These are phyloP conservation scores for Muntiacus muntjak DNA, from an alignment of 2,113 vertebrate species.

Conservation along the genomic window DNA sequence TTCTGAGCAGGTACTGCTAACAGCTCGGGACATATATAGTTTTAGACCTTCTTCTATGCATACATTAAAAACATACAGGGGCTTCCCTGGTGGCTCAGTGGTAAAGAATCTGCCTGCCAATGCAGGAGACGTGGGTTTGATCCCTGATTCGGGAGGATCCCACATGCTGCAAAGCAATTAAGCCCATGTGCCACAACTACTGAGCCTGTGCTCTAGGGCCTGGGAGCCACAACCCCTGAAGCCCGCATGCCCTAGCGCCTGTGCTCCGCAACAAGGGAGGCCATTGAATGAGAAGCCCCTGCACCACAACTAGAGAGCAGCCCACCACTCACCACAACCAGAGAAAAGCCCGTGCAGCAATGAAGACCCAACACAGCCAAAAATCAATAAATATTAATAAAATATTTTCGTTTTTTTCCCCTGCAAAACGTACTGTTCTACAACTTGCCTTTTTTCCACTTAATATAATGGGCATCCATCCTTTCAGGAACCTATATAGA, in stretches of 20 bases:
- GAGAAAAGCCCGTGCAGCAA: not conserved
- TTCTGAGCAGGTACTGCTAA: not conserved
- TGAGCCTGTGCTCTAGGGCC: not conserved
- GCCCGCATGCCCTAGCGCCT: not conserved
- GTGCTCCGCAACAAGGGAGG: not conserved
- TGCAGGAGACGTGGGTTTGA: not conserved
- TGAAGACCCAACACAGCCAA: not conserved
- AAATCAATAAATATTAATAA: not conserved
- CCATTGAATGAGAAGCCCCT: not conserved
- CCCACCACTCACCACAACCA: not conserved
- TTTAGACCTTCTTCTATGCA: not conserved
- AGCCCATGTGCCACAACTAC: not conserved
- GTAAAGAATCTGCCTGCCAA: not conserved
- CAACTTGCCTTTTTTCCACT: not conserved
- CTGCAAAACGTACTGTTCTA: not conserved
- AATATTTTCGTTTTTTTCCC: not conserved
- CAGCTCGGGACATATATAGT: not conserved
- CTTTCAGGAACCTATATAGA: not conserved
- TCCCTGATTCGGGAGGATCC: not conserved
- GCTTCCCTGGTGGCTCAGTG: not conserved
- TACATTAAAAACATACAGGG: not conserved
- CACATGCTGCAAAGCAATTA: not conserved
- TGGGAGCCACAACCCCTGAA: not conserved
- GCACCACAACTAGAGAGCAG: not conserved
- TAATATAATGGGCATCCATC: not conserved